phyloP scores from a whole-genome alignment of 2,888 invertebrate genomes.

The Molanna angustata region DNA sequence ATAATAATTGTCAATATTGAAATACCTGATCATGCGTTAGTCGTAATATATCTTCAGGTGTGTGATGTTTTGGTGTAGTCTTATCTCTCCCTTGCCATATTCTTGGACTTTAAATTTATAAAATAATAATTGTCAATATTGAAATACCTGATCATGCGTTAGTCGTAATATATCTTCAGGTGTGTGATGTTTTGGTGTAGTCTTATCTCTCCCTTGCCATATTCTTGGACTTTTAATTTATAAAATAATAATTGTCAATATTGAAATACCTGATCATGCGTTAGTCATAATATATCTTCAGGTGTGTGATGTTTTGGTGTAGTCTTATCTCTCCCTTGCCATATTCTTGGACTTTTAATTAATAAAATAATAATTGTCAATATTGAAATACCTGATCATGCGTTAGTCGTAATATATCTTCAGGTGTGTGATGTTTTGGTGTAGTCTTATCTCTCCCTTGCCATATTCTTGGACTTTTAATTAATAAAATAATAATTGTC shows the following conservation, averaged over 20 bases:
- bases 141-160: slow-evolving; percentile 63
- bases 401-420: slow-evolving; percentile 70
- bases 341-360: no score
- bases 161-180: slow-evolving; percentile 75
- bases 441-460: slow-evolving; percentile 85
- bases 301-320: slow-evolving; percentile 76
- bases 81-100: slow-evolving; percentile 92
- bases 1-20: no score
- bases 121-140: no score
- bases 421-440: slow-evolving; percentile 74
- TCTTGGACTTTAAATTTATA: no score
- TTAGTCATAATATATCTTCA: slow-evolving; percentile 72
- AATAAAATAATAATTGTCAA: no score
- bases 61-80: slow-evolving; percentile 76
- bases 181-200: slow-evolving; percentile 75
- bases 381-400: slow-evolving; percentile 68
- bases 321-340: slow-evolving; percentile 85
- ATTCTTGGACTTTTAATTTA: no score
- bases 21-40: slow-evolving; percentile 66
- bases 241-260: no score
- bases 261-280: slow-evolving; percentile 65
- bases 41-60: slow-evolving; percentile 72
- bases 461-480: no score
- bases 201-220: slow-evolving; percentile 88
- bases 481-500: no score